Base-by-base conservation (phyloP, 2,797 vertebrate genomes). In the Sebastolobus alascanus region DNA sequence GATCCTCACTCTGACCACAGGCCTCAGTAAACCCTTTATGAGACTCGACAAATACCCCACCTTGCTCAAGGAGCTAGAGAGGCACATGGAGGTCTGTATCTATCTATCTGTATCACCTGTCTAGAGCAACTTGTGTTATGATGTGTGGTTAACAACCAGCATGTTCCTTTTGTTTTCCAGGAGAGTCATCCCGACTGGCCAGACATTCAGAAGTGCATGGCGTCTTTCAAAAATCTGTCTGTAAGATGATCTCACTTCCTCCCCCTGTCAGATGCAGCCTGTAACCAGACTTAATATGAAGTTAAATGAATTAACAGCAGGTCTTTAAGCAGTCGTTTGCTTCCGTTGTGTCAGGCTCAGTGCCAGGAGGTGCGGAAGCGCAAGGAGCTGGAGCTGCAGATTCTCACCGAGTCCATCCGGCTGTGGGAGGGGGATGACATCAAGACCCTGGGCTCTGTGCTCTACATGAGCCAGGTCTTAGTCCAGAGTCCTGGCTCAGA, bases 11-110 rank as follows among this genome's bases (percentile, higher is more conserved):
- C 93, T 99, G 90, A 99, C 99, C 82, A 99, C 98, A 0, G 98
- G 98, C 92, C 97, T 99, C 90, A 99, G 99, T 95, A 99, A 98
- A 94, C 98, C 99, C 22, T 99, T 99, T 85, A 97, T 99, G 97
- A 97, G 99, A 86, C 96, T 99, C 81, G 98, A 99, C 93, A 99
- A 98, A 93, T 99, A 99, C 91, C 98, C 98, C 43, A 98, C 96
- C 0, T 93, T 99, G 90, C 97, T 99, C 82, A 99, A 98, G 95
- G 99, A 99, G 89, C 97, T 99, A 86, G 98, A 99, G 93, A 96
- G 99, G 76, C 98, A 99, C 93, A 99, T 99, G 97, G 99, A 99
- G 98, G 99, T 99, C 66, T 65, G 86, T 84, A 50, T 68, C 18
- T 43, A n/a, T n/a, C n/a, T n/a, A 18, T 43, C 14, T 43, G 40